These are phyloP conservation scores for Andrena bicolor DNA, from an alignment of 2,888 invertebrate genomes.

Conservation along the genomic window DNA sequence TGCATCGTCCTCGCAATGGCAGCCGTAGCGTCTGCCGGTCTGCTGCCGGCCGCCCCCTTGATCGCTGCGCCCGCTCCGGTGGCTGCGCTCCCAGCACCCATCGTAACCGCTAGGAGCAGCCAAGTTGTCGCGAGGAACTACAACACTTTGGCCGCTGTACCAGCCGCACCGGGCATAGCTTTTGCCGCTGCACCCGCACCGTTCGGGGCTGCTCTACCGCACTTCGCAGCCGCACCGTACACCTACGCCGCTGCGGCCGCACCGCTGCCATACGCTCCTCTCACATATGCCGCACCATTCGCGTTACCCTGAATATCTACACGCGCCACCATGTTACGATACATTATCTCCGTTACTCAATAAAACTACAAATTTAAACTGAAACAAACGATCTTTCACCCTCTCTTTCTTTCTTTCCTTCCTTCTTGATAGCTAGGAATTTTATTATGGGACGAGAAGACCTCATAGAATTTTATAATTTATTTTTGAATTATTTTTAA, in stretches of 20 bases:
- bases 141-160: constrained; percentile 87
- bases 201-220: constrained; percentile 69
- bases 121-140: constrained; percentile 88
- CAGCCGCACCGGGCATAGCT: constrained; percentile 84
- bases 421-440: no score
- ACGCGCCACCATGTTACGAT: not conserved
- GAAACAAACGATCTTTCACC: not conserved
- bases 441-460: no score
- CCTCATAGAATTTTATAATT: no score
- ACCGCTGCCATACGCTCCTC: constrained; percentile 80
- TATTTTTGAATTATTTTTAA: no score
- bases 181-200: constrained; percentile 83
- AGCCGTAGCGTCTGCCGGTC: constrained; percentile 82
- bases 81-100: constrained; percentile 84
- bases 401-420: not conserved
- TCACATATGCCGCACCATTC: constrained; percentile 60
- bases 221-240: constrained; percentile 76
- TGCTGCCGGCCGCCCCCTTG: constrained; percentile 78
- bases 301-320: not conserved
- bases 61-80: constrained; percentile 71
- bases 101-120: constrained; percentile 89
- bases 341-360: constrained; percentile 6
- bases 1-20: constrained; percentile 83
- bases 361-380: constrained; percentile 14
- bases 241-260: constrained; percentile 76